Evolutionary conservation across 2,113 vertebrate genomes (phyloP).

Genomic region (Eubucco bourcierii): DNA sequence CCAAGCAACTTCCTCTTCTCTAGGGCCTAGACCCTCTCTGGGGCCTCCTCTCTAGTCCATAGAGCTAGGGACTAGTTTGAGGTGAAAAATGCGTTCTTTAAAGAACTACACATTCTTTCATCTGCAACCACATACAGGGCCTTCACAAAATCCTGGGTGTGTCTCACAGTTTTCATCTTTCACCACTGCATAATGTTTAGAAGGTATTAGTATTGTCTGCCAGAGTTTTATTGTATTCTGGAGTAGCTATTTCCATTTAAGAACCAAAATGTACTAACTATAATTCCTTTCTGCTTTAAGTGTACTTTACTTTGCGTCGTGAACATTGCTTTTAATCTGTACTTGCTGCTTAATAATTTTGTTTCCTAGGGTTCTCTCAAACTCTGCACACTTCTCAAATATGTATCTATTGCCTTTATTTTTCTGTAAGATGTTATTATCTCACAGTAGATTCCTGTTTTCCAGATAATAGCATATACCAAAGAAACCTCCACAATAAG

Average conservation of each 20-base stretch:
- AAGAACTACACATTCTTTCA: background rate
- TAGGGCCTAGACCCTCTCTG: too few species aligned
- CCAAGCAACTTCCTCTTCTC: background rate
- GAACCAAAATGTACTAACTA: background rate
- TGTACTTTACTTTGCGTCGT: background rate
- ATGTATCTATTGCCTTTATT: background rate
- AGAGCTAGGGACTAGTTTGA: background rate
- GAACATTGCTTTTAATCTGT: background rate
- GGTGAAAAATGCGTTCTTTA: background rate
- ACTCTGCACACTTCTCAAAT: background rate
- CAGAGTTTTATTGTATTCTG: background rate
- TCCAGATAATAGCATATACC: background rate
- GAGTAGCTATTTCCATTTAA: background rate
- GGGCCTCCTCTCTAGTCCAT: too few species aligned
- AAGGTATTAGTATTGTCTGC: background rate
- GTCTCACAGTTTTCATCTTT: background rate
- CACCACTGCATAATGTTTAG: background rate
- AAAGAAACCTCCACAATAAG: background rate
- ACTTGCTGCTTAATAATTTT: background rate
- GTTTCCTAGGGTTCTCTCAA: background rate
- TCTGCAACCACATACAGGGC: background rate
- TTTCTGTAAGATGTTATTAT: background rate
- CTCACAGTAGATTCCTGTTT: background rate
- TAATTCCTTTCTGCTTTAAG: background rate
- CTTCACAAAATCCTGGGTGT: background rate